Evolutionary conservation across 2,888 invertebrate species (phyloP).

Genomic region (Zygogramma bicolorata): DNA sequence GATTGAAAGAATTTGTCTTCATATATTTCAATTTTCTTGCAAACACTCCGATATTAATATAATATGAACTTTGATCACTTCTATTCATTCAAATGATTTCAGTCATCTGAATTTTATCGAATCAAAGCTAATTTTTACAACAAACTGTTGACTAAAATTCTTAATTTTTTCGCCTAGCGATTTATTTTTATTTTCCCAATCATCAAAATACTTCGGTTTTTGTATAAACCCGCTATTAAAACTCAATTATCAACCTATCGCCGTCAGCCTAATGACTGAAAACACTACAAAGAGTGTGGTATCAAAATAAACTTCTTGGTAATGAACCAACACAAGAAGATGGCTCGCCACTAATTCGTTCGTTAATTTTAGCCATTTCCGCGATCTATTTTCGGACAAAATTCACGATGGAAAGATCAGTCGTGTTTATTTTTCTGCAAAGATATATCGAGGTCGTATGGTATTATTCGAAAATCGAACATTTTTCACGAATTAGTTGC

Average conservation of each 20-base stretch:
- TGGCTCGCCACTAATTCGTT: background rate
- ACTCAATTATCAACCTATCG: background rate
- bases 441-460: background rate
- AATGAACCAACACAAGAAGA: background rate
- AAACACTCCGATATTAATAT: too few species aligned
- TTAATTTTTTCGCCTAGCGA: too few species aligned
- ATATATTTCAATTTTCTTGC: too few species aligned
- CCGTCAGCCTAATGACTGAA: background rate
- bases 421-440: slow-evolving; percentile 4
- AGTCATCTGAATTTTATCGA: too few species aligned
- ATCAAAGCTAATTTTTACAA: too few species aligned
- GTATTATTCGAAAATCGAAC: slow-evolving; percentile 26
- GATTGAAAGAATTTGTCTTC: too few species aligned
- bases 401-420: background rate
- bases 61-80: too few species aligned
- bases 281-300: slow-evolving; percentile 4
- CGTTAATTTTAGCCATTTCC: slow-evolving; percentile 21
- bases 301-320: slow-evolving; percentile 21
- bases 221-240: background rate
- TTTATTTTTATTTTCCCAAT: too few species aligned
- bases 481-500: slow-evolving; percentile 49
- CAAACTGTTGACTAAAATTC: too few species aligned
- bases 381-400: slow-evolving; percentile 10
- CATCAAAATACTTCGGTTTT: background rate
- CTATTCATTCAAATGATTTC: too few species aligned